phyloP scores from a whole-genome alignment of 1,140 invertebrate species.

The Frieseomelitta varia region DNA sequence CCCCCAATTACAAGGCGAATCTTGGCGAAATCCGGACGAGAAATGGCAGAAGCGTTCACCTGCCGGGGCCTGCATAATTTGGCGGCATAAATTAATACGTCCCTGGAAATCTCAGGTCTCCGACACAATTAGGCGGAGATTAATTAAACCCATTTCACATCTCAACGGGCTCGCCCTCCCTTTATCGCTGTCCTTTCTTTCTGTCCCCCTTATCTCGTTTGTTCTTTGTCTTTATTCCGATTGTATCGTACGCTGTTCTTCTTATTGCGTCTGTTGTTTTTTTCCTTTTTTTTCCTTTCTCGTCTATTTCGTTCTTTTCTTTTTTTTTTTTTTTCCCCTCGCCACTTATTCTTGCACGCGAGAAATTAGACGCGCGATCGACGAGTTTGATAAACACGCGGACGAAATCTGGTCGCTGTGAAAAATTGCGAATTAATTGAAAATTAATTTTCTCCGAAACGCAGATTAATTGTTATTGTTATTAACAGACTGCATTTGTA shows the following conservation, averaged over 20 bases:
- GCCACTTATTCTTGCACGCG: background rate
- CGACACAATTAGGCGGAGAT: conserved; percentile 80
- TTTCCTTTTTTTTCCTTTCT: background rate
- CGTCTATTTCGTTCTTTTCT: background rate
- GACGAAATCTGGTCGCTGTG: background rate
- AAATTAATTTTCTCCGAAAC: background rate
- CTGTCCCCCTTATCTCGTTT: conserved; percentile 19
- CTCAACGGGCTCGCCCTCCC: conserved; percentile 68
- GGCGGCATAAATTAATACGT: conserved; percentile 80
- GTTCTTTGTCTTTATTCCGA: conserved; percentile 42
- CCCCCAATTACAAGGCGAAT: conserved; percentile 66
- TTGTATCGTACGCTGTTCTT: conserved; percentile 24
- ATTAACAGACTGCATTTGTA: background rate
- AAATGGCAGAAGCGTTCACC: conserved; percentile 71
- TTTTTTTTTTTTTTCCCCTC: background rate
- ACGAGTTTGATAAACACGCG: background rate
- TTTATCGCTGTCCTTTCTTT: conserved; percentile 27
- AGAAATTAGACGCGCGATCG: conserved; percentile 29
- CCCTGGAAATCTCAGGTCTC: conserved; percentile 75
- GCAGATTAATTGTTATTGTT: background rate
- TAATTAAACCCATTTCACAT: conserved; percentile 81
- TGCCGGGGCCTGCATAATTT: conserved; percentile 76
- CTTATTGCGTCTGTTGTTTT: background rate
- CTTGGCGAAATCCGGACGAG: conserved; percentile 45
- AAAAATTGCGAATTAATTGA: too few species aligned